phyloP scores from a whole-genome alignment of 37 sponge, comb jelly and placozoan species.

The Cliona cf. orientalis region DNA sequence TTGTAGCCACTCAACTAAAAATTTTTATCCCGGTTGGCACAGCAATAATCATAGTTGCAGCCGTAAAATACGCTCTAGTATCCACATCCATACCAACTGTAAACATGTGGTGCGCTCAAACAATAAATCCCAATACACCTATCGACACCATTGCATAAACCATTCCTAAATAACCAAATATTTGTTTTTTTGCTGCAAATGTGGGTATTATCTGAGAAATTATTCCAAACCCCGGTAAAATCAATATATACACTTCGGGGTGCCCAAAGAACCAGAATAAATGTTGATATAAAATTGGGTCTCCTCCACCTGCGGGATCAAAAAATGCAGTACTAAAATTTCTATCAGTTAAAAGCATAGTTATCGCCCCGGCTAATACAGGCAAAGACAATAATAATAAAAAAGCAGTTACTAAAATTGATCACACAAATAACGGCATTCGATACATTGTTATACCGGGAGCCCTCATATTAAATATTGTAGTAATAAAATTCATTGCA shows the following conservation, averaged over 20 bases:
- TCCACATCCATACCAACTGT: slow-evolving; percentile 94
- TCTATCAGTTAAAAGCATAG: slow-evolving; percentile 89
- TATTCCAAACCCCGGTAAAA: slow-evolving; percentile 90
- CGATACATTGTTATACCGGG: slow-evolving; percentile 72
- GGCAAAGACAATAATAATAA: slow-evolving; percentile 86
- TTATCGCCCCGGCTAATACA: slow-evolving; percentile 91
- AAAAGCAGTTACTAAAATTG: slow-evolving; percentile 80
- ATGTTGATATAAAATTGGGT: slow-evolving; percentile 92
- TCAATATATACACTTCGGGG: slow-evolving; percentile 89
- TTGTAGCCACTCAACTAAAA: slow-evolving; percentile 88
- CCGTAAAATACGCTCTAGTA: slow-evolving; percentile 89
- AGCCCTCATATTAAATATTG: slow-evolving; percentile 85
- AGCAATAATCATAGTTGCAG: slow-evolving; percentile 92
- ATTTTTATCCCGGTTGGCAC: slow-evolving; percentile 91
- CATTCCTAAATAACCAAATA: slow-evolving; percentile 92
- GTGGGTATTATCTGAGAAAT: slow-evolving; percentile 83
- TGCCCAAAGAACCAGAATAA: slow-evolving; percentile 95
- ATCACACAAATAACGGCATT: slow-evolving; percentile 88
- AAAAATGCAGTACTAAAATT: slow-evolving; percentile 93
- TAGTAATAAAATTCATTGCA: slow-evolving; percentile 86
- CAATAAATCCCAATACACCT: slow-evolving; percentile 91
- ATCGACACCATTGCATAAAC: slow-evolving; percentile 92
- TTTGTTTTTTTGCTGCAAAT: slow-evolving; percentile 82
- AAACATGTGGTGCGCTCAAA: slow-evolving; percentile 92
- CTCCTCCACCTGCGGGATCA: slow-evolving; percentile 94